Conservation (phyloP, 2,888 invertebrate species). For the Suillia variegata region DNA sequence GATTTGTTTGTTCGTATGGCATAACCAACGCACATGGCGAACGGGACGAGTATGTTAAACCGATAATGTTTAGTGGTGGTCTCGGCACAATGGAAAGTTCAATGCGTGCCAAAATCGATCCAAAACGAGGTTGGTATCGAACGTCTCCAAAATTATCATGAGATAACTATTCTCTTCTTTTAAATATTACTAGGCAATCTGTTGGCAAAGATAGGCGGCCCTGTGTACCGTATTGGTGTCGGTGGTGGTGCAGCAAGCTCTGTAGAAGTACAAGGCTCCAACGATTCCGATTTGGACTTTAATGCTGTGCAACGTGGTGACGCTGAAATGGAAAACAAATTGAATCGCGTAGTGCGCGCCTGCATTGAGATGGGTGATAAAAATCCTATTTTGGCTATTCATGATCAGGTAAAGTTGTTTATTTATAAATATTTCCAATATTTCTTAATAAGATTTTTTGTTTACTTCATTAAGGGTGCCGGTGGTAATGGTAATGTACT, state of each 20-base stretch:
- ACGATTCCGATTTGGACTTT: constrained; percentile 86
- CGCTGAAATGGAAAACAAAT: constrained; percentile 98
- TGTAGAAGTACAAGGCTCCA: constrained; percentile 90
- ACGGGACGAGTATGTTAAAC: constrained; percentile 93
- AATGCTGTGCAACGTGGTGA: constrained; percentile 93
- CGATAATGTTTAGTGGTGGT: constrained; percentile 98
- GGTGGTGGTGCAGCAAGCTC: constrained; percentile 99
- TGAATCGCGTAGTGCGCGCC: constrained; percentile 90
- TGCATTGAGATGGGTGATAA: constrained; percentile 81
- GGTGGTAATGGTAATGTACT: constrained; percentile 98
- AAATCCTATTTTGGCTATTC: constrained; percentile 93
- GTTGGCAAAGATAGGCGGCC: constrained; percentile 95
- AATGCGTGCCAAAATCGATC: constrained; percentile 78
- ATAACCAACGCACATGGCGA: constrained; percentile 69
- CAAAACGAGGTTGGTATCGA: constrained; percentile 69
- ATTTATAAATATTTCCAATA: not conserved
- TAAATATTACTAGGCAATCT: constrained; percentile 75
- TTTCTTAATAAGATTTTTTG: not conserved
- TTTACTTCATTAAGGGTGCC: too few relatives aligned
- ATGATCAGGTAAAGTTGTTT: constrained; percentile 76
- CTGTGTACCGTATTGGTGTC: constrained; percentile 96
- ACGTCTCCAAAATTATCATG: not conserved
- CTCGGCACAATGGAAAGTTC: constrained; percentile 86
- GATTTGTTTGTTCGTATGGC: constrained; percentile 92
- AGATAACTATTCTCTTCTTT: constrained; percentile 38